phyloP scores from a whole-genome alignment of 2,888 invertebrate species.

The Mylabris sibirica region DNA sequence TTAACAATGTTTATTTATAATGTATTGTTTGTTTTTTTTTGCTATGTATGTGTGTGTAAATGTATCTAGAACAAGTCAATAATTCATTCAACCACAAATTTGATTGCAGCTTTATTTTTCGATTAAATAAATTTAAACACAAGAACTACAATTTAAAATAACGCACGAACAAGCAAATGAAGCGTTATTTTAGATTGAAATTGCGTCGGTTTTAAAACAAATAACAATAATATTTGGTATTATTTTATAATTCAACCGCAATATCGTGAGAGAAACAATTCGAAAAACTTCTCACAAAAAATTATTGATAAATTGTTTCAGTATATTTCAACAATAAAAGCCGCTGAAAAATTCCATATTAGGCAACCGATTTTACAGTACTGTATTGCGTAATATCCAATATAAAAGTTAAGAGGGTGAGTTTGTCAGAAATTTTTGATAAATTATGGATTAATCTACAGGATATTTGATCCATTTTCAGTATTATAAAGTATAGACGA shows the following conservation, averaged over 20 bases:
- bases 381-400: background rate
- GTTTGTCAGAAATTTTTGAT: background rate
- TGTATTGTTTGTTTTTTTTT: background rate
- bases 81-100: background rate
- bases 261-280: constrained; percentile 20
- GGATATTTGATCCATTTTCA: background rate
- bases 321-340: background rate
- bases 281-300: constrained; percentile 22
- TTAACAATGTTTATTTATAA: background rate
- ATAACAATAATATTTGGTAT: constrained; percentile 24
- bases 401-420: background rate
- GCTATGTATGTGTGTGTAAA: background rate
- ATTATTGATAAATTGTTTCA: background rate
- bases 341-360: background rate
- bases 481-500: background rate
- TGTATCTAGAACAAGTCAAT: background rate
- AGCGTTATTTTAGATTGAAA: constrained; percentile 28
- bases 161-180: constrained; percentile 29
- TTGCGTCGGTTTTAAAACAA: constrained; percentile 26
- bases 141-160: background rate
- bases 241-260: constrained; percentile 4
- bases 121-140: background rate
- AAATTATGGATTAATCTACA: background rate
- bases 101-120: constrained; percentile 15
- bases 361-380: constrained; percentile 3